phyloP scores from a whole-genome alignment of 2,797 vertebrate genomes.

The Sebastes trivittatus region DNA sequence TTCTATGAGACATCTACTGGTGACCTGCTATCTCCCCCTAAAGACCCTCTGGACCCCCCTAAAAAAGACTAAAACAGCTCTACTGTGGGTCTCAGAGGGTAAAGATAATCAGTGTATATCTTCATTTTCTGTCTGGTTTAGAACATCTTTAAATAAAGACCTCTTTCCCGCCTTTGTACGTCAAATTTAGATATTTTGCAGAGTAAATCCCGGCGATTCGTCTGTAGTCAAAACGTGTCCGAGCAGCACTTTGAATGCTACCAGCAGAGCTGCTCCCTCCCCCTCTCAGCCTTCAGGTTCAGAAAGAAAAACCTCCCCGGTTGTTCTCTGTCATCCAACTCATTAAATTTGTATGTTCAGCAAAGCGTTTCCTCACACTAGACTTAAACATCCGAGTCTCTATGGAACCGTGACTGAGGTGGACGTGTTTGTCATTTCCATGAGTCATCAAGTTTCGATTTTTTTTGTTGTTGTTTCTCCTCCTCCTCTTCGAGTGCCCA shows the following conservation, averaged over 20 bases:
- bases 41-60: accelerated
- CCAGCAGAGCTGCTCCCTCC: background rate
- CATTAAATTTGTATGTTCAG: constrained; percentile 58
- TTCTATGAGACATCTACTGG: too few relatives aligned
- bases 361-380: constrained; percentile 44
- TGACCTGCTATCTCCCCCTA: too few relatives aligned
- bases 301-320: background rate
- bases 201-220: background rate
- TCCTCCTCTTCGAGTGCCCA: constrained; percentile 30
- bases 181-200: background rate
- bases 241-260: background rate
- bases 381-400: constrained; percentile 41
- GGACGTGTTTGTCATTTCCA: constrained; percentile 43
- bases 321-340: constrained; percentile 24
- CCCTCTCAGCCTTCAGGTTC: constrained; percentile 12
- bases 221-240: background rate
- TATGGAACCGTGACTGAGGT: constrained; percentile 3
- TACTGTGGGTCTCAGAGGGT: too few relatives aligned
- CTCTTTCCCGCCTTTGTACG: accelerated
- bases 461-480: background rate
- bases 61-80: too few relatives aligned
- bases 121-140: too few relatives aligned
- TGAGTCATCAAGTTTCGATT: constrained; percentile 41
- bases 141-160: accelerated
- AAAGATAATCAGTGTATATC: too few relatives aligned